Percentiles rank a stretch among this genome's conserved stretches.
phyloP scores from a whole-genome alignment of 2,113 vertebrate species.

The Clarias gariepinus region DNA sequence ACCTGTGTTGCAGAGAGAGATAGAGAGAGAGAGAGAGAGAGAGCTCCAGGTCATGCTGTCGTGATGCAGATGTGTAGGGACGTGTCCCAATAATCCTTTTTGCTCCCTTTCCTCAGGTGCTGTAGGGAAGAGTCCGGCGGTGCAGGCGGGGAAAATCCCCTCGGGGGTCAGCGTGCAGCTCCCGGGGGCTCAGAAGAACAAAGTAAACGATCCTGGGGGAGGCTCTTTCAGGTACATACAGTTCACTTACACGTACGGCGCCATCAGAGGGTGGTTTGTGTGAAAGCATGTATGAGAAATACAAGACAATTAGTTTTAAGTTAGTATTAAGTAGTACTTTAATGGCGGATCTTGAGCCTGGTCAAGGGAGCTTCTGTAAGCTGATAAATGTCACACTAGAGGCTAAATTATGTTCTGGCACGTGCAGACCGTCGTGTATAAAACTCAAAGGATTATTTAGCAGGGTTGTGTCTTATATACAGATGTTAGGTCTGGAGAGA shows the following conservation, averaged over 20 bases:
- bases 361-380: neutral
- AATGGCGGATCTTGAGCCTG: neutral
- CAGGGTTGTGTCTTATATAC: neutral
- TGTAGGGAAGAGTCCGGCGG: slow-evolving; percentile 76
- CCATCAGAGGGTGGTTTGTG: neutral
- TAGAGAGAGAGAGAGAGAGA: neutral
- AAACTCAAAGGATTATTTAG: neutral
- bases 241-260: neutral
- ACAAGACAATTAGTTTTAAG: neutral
- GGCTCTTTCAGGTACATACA: slow-evolving; percentile 80
- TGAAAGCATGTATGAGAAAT: neutral
- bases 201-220: slow-evolving; percentile 83
- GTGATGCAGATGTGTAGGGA: slow-evolving; percentile 23
- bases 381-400: neutral
- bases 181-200: slow-evolving; percentile 86
- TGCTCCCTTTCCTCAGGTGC: slow-evolving; percentile 71
- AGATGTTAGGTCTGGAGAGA: neutral
- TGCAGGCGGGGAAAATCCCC: slow-evolving; percentile 78
- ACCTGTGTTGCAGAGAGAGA: neutral
- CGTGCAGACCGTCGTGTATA: neutral
- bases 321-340: no score
- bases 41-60: neutral
- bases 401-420: neutral
- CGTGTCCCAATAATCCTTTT: slow-evolving; percentile 70
- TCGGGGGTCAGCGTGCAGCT: slow-evolving; percentile 77